phyloP scores from a whole-genome alignment of 2,888 invertebrate species.

The Agriopis aurantiaria region DNA sequence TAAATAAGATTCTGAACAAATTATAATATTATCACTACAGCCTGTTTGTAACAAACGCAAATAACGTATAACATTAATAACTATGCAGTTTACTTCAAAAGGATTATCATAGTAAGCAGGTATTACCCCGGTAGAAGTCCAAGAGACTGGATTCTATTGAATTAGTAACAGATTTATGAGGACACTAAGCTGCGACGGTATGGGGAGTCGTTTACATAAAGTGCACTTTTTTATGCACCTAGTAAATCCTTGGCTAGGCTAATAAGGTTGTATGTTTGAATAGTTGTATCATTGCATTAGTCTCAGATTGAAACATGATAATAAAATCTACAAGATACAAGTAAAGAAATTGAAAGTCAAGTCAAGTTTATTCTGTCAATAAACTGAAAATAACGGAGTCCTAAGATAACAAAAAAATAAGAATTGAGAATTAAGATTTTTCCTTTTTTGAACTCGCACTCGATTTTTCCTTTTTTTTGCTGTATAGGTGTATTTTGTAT shows the following conservation, averaged over 20 bases:
- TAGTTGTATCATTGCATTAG: not conserved
- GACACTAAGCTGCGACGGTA: constrained; percentile 22
- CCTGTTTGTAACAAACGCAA: constrained; percentile 8
- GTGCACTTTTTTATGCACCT: not conserved
- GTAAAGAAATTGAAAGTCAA: too few relatives aligned
- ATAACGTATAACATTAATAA: constrained; percentile 6
- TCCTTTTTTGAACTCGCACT: too few relatives aligned
- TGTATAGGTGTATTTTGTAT: too few relatives aligned
- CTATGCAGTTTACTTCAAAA: constrained; percentile 20
- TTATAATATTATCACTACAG: constrained; percentile 5
- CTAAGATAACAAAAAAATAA: too few relatives aligned
- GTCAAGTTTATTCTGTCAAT: too few relatives aligned
- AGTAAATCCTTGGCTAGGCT: not conserved
- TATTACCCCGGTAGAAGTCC: constrained; percentile 24
- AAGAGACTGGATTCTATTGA: constrained; percentile 28
- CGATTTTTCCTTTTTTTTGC: too few relatives aligned
- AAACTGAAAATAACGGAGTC: too few relatives aligned
- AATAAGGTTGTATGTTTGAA: not conserved
- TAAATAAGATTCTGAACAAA: not conserved
- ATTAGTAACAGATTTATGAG: constrained; percentile 29
- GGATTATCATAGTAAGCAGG: constrained; percentile 27
- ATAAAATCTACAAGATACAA: too few relatives aligned
- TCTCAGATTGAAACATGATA: too few relatives aligned
- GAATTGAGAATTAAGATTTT: too few relatives aligned
- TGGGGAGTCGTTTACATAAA: constrained; percentile 9